Evolutionary conservation across 1,140 invertebrate genomes (phyloP).

Genomic region (Nasonia vitripennis): DNA sequence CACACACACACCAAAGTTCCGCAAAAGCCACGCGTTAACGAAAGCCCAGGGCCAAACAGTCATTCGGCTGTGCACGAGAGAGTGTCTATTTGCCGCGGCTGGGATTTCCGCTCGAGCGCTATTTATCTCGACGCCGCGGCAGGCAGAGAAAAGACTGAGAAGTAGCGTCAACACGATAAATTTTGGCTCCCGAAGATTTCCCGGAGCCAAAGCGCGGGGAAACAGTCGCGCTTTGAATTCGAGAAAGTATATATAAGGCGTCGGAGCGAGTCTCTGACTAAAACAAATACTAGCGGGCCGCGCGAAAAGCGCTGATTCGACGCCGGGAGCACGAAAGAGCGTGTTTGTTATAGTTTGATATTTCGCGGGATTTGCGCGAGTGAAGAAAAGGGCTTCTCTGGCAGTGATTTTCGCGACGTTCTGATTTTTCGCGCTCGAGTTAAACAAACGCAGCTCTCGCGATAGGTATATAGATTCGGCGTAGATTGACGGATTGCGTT

Average conservation of each 20-base stretch:
- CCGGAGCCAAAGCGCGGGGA: too few relatives aligned
- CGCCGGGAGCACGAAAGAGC: neutral
- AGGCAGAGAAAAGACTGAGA: neutral
- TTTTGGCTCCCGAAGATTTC: neutral
- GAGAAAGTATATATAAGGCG: neutral
- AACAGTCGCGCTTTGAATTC: neutral
- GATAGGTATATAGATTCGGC: neutral
- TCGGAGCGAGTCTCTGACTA: neutral
- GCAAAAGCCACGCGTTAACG: neutral
- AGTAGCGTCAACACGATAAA: slow-evolving; percentile 14
- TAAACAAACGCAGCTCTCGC: neutral
- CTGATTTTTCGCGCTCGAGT: neutral
- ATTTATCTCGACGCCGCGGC: neutral
- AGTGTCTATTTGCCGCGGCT: neutral
- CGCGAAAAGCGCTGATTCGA: neutral
- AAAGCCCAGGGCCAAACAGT: neutral
- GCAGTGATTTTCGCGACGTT: neutral
- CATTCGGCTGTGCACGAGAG: neutral
- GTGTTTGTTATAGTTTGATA: neutral
- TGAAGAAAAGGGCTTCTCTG: neutral
- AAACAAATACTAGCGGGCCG: neutral
- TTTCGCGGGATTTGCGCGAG: neutral
- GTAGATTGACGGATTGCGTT: neutral
- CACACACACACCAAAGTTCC: neutral
- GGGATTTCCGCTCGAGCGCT: neutral